Conservation (phyloP, 2,113 vertebrate species). For the Apus apus region DNA sequence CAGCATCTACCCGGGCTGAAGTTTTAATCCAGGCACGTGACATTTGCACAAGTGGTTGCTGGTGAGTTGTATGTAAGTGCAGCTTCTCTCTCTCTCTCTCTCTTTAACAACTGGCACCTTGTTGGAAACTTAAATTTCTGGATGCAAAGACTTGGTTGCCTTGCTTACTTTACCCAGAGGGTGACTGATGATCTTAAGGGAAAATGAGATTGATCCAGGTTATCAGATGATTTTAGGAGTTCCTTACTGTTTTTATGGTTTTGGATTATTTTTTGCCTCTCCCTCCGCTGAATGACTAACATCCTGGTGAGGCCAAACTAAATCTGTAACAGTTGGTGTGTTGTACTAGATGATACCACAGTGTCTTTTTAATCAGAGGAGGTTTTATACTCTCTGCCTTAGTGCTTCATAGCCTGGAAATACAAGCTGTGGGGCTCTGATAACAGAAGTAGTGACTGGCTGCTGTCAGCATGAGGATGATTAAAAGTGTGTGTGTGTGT, state of each 20-base stretch:
- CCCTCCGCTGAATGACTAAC: background rate
- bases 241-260: background rate
- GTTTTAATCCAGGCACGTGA: background rate
- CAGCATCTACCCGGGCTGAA: background rate
- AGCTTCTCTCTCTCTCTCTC: background rate
- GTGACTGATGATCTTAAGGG: background rate
- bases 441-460: conserved; percentile 14
- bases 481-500: background rate
- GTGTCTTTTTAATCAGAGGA: background rate
- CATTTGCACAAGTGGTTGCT: background rate
- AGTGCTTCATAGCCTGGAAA: background rate
- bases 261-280: background rate
- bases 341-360: background rate
- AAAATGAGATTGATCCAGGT: background rate
- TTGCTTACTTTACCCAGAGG: background rate
- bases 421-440: conserved; percentile 1
- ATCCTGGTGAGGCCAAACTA: background rate
- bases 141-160: background rate
- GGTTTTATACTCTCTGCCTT: background rate
- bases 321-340: background rate
- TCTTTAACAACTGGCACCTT: background rate
- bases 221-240: conserved; percentile 1
- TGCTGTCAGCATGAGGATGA: conserved; percentile 30
- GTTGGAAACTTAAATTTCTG: background rate
- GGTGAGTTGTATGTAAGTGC: background rate